phyloP scores from a whole-genome alignment of 1,140 invertebrate species.

The Neotoxoptera formosana region DNA sequence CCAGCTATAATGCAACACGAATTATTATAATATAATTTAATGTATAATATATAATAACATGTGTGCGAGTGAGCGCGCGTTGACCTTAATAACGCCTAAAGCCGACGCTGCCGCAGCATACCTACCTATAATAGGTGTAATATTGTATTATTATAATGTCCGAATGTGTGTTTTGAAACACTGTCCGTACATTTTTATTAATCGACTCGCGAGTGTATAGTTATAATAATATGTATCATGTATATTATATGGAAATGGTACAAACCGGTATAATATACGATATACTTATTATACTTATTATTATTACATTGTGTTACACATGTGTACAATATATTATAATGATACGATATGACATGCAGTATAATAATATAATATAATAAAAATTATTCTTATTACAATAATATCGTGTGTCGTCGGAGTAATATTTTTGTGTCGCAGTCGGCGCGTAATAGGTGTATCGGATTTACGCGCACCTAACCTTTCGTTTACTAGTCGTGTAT shows the following conservation, averaged over 20 bases:
- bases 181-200: not conserved
- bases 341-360: not conserved
- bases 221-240: not conserved
- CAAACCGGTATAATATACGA: not conserved
- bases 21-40: not conserved
- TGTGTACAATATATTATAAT: not conserved
- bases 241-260: not conserved
- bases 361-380: not conserved
- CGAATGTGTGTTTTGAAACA: conserved; percentile 31
- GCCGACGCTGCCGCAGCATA: not conserved
- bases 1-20: not conserved
- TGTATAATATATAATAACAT: not conserved
- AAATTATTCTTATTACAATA: not conserved
- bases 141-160: not conserved
- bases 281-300: not conserved
- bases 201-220: not conserved
- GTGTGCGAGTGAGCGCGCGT: not conserved
- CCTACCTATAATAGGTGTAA: not conserved
- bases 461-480: not conserved
- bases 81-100: conserved; percentile 21
- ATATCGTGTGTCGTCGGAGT: not conserved
- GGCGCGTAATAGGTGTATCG: not conserved
- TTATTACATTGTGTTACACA: not conserved
- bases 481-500: not conserved
- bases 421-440: not conserved